These are phyloP conservation scores for Platorchestia sp. DNA, from an alignment of 1,140 invertebrate species.

Conservation along the genomic window DNA sequence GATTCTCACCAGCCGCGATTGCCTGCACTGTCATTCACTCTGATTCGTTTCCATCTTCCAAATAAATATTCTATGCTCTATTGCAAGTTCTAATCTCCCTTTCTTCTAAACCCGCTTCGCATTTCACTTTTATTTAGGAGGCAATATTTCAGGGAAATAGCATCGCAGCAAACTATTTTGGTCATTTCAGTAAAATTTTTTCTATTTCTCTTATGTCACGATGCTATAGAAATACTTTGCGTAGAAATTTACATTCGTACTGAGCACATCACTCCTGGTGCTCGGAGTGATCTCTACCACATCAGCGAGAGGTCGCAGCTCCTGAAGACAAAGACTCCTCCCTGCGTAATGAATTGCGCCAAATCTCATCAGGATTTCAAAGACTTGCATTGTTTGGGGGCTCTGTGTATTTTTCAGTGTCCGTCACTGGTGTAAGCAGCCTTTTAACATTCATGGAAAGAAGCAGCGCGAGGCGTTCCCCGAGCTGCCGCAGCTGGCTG, in stretches of 20 bases:
- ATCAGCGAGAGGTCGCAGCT: not conserved
- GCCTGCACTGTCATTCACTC: no score
- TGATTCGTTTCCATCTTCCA: no score
- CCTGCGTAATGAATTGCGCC: not conserved
- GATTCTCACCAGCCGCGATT: no score
- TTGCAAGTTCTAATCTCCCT: no score
- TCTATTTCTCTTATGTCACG: not conserved
- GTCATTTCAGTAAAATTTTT: no score
- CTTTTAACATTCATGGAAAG: not conserved
- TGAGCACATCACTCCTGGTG: not conserved
- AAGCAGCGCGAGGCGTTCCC: not conserved
- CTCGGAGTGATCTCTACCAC: no score
- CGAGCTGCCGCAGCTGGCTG: not conserved
- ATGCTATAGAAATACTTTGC: not conserved
- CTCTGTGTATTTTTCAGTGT: not conserved
- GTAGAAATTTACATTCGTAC: not conserved
- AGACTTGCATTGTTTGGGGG: not conserved
- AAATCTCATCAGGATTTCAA: not conserved
- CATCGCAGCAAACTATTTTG: no score
- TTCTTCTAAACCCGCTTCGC: no score
- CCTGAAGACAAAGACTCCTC: no score
- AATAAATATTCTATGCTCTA: no score
- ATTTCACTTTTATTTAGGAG: no score
- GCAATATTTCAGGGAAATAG: no score
- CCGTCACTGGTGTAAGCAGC: conserved; percentile 4